phyloP scores from a whole-genome alignment of 2,888 invertebrate species.

The Acholoe squamosa region DNA sequence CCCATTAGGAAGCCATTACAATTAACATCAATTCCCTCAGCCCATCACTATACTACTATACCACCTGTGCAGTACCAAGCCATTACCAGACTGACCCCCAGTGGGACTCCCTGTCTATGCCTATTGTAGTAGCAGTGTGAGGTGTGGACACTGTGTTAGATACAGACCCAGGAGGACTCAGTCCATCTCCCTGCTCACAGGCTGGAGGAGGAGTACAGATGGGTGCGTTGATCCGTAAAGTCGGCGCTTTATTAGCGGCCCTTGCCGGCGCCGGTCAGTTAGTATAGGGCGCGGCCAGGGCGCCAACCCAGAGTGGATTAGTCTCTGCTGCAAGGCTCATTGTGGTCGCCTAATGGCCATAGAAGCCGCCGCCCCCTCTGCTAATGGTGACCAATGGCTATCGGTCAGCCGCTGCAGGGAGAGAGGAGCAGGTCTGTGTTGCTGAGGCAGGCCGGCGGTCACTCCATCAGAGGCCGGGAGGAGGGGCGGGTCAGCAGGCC shows the following conservation, averaged over 20 bases:
- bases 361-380: slow-evolving; percentile 43
- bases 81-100: neutral
- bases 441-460: slow-evolving; percentile 38
- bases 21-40: neutral
- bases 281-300: slow-evolving; percentile 42
- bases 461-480: slow-evolving; percentile 50
- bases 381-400: slow-evolving; percentile 61
- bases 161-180: neutral
- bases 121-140: neutral
- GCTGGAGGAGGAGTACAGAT: slow-evolving; percentile 48
- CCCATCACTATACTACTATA: too few species aligned
- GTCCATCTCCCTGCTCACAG: neutral
- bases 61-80: too few species aligned
- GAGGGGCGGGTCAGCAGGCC: slow-evolving; percentile 40
- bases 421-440: neutral
- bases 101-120: neutral
- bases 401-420: slow-evolving; percentile 33
- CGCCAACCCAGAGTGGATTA: slow-evolving; percentile 47
- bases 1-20: neutral
- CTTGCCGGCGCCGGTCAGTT: slow-evolving; percentile 45
- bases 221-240: slow-evolving; percentile 59
- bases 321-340: slow-evolving; percentile 60
- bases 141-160: neutral
- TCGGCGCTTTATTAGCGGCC: slow-evolving; percentile 54
- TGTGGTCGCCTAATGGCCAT: slow-evolving; percentile 59